Evolutionary conservation across 2,113 vertebrate genomes (phyloP), one percentile per base, ranked within the genome.

Genomic region (Papio anubis): DNA sequence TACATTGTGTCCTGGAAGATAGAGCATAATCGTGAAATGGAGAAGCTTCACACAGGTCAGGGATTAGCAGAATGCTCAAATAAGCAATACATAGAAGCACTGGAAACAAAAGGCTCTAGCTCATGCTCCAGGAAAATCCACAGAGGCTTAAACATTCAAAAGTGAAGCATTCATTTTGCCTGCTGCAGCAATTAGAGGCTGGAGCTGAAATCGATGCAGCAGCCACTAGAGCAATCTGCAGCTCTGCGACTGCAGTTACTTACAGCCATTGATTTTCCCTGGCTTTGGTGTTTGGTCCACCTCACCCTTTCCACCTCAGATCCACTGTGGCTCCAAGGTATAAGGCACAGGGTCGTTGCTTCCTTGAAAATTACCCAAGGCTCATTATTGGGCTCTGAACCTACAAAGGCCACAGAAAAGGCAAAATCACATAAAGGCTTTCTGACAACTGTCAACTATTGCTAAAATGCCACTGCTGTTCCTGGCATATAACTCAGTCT

Each of bases 81-180:
- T 80, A 68, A 95, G 80, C 79, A 95, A 84, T 16, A 21, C 25
- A 43, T 16, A 79, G 43, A 80, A 80, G 61, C 23, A 84, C 48
- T 87, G 25, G 59, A 52, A 68, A 30, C 90, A 94, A 87, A 90
- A 84, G 38, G n/a, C 30, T 48, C 40, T 35, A 45, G 18, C 6
- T 95, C 55, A 48, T 1, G 21, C 52, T 45, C 38, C 48, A 43
- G 80, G 76, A 97, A 97, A 95, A 96, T 97, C 94, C 66, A 94
- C 88, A 57, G 61, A 10, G 48, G 30, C 61, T 80, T 94, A 95
- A 97, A 72, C 84, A 64, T 21, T 88, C 21, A 4, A 73, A 21
- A 92, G 79, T 8, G n/a, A 84, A 93, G 50, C 75, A 48, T 94
- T 84, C 8, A 5, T 52, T 96, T 86, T 85, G 48, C 40, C 75